Evolutionary conservation across 2,113 vertebrate species (phyloP).

Genomic region (Gracilinanus agilis): DNA sequence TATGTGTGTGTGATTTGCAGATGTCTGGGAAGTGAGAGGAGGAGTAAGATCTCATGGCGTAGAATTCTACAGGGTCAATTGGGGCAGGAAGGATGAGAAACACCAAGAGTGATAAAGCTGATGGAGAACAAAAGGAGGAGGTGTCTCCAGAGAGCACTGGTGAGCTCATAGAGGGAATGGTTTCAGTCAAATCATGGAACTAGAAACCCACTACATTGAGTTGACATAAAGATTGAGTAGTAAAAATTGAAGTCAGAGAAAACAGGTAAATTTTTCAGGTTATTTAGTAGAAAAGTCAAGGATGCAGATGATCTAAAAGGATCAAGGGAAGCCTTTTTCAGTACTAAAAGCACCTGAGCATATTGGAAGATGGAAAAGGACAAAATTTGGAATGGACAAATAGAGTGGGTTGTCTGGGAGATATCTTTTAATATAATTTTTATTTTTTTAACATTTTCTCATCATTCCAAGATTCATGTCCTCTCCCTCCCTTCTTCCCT

Average conservation of each 20-base stretch:
- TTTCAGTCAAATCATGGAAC: neutral
- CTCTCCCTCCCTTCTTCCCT: too few species aligned
- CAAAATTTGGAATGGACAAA: neutral
- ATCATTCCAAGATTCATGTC: too few species aligned
- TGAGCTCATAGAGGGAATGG: neutral
- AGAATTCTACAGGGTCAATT: neutral
- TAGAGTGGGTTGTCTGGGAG: neutral
- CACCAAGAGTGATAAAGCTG: neutral
- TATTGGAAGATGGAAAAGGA: neutral
- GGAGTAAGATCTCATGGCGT: neutral
- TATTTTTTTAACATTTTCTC: too few species aligned
- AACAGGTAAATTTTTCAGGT: neutral
- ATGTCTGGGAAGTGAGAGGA: neutral
- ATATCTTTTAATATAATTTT: too few species aligned
- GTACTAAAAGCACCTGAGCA: neutral
- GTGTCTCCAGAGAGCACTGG: neutral
- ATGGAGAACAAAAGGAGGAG: neutral
- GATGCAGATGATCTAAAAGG: neutral
- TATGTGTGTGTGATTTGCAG: neutral
- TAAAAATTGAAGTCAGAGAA: neutral
- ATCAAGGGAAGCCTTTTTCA: neutral
- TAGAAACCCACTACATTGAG: neutral
- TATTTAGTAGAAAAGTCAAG: neutral
- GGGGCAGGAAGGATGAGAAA: neutral
- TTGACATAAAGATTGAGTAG: neutral